Base-by-base conservation (phyloP, 2,113 vertebrate genomes). In the Coptodon bakossiorum region DNA sequence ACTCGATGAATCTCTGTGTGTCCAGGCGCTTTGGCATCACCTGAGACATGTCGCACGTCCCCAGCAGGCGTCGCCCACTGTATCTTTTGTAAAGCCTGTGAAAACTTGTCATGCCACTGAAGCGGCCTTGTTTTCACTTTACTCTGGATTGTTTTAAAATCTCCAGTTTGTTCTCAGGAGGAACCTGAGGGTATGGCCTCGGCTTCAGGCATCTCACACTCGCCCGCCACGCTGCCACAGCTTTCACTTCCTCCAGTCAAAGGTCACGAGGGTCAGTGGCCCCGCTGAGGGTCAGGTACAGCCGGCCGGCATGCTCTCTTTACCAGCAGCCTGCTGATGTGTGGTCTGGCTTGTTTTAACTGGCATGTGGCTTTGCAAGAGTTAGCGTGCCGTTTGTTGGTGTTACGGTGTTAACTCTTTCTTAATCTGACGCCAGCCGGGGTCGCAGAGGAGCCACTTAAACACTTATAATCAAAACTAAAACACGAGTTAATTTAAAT, bases 271-370 rank as follows among this genome's bases (percentile, higher is more conserved):
- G 90, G 94, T 95, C 94, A 83, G 81, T 63, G 45, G 92, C 86
- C 91, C 88, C 36, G 79, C 71, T 27, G 85, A 84, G 93, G 95
- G 94, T 95, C 95, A 95, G 84, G 86, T 88, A 89, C 80, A 48
- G 82, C 80, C 29, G 63, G 40, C 90, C 10, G 4, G 78, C 59
- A 2, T 19, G 76, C 13, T 79, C 88, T 85, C 63, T 78, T 84
- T n/a, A 61, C 81, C 89, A 85, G 88, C 88, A 80, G 85, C 86
- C 84, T 88, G 86, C 89, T 84, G 90, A 86, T 95, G 95, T 94
- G 94, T 94, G 93, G 93, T 95, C 94, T 93, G 93, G 87, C 93
- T 94, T 94, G 91, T 95, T 94, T 96, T 87, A 95, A 90, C 91
- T 88, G 87, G 87, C 92, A 81, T 91, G 92, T 50, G 86, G 91